Conservation (phyloP, 2,888 invertebrate species). For the Eupithecia subumbrata region DNA sequence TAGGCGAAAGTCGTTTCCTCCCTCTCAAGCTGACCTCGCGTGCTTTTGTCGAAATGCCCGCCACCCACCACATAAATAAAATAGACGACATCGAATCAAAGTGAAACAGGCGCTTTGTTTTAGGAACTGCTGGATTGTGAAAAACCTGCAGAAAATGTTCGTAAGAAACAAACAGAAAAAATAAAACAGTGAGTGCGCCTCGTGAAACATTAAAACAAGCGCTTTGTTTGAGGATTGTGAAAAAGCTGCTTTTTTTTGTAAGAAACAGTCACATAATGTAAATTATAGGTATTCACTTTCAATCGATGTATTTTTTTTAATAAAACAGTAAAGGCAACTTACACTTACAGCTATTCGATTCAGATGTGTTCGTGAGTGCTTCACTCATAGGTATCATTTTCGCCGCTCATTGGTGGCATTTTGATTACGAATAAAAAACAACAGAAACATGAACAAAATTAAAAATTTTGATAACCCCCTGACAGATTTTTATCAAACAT, state of each 20-base stretch:
- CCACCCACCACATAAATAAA: conserved; percentile 80
- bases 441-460: too few relatives aligned
- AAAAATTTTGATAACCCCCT: too few relatives aligned
- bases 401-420: too few relatives aligned
- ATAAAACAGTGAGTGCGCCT: neutral
- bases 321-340: too few relatives aligned
- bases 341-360: too few relatives aligned
- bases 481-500: too few relatives aligned
- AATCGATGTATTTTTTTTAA: too few relatives aligned
- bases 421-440: too few relatives aligned
- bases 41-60: conserved; percentile 76
- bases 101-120: conserved; percentile 54
- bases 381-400: too few relatives aligned
- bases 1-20: conserved; percentile 82
- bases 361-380: too few relatives aligned
- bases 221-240: too few relatives aligned
- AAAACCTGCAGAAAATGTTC: neutral
- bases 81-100: conserved; percentile 72
- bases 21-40: conserved; percentile 83
- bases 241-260: neutral
- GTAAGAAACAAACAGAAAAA: neutral
- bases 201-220: neutral
- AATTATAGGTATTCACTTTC: too few relatives aligned
- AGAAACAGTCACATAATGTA: neutral
- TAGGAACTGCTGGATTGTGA: conserved; percentile 39